phyloP scores from a whole-genome alignment of 2,113 vertebrate genomes.

The Eira barbara region DNA sequence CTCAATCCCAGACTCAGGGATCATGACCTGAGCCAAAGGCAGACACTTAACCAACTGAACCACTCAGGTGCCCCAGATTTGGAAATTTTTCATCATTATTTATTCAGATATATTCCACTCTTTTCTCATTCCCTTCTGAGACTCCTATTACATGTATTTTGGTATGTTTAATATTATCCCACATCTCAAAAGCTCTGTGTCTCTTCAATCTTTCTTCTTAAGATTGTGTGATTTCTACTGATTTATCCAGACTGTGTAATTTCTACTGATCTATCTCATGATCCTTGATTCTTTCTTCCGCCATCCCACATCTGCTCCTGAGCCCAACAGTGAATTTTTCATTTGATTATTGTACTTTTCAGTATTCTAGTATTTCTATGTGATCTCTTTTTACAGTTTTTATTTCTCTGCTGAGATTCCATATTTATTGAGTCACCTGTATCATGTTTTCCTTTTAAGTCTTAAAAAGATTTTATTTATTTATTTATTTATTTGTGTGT shows the following conservation, averaged over 20 bases:
- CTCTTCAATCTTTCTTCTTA: background rate
- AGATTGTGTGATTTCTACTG: background rate
- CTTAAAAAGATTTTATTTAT: too few relatives aligned
- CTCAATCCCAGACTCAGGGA: background rate
- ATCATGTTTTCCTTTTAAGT: background rate
- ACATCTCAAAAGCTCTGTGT: background rate
- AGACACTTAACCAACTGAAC: background rate
- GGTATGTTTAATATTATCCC: background rate
- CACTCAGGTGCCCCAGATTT: background rate
- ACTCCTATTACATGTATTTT: background rate
- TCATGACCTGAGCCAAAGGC: background rate
- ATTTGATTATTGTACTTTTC: background rate
- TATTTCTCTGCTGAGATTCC: background rate
- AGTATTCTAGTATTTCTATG: background rate
- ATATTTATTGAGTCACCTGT: background rate
- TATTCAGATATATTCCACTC: background rate
- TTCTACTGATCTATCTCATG: background rate
- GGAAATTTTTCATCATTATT: background rate
- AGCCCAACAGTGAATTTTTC: background rate
- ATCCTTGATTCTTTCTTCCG: background rate
- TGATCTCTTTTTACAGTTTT: background rate
- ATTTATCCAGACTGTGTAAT: background rate
- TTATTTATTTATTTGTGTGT: too few relatives aligned
- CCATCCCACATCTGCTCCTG: background rate
- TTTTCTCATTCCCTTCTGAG: background rate